Conservation (phyloP, 2,113 vertebrate genomes). For the Phyllostomus discolor region DNA sequence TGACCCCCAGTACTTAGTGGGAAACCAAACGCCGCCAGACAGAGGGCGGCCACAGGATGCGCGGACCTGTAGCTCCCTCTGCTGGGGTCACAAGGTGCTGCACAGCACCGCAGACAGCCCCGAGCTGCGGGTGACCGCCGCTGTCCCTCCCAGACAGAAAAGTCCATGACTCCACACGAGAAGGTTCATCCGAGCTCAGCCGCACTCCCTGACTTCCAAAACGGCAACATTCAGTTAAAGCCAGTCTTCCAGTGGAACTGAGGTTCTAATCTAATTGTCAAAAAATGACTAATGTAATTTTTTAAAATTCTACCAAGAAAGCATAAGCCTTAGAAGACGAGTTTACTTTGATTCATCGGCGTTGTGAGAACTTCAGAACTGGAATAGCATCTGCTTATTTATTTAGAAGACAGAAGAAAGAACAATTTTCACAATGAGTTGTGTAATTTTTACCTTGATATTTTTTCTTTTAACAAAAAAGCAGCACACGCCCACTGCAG, state of each 20-base stretch:
- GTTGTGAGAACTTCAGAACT: not conserved
- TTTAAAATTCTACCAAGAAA: not conserved
- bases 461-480: conserved; percentile 5
- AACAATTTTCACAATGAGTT: not conserved
- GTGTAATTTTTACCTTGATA: not conserved
- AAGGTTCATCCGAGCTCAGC: not conserved
- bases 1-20: not conserved
- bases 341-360: not conserved
- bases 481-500: not conserved
- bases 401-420: not conserved
- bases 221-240: not conserved
- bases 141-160: not conserved
- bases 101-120: not conserved
- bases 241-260: not conserved
- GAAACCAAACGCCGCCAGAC: not conserved
- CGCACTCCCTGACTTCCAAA: not conserved
- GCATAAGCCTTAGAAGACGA: not conserved
- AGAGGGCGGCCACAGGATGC: not conserved
- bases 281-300: not conserved
- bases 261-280: not conserved
- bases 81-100: conserved; percentile 66
- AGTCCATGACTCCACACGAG: not conserved
- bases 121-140: rapidly evolving
- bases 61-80: conserved; percentile 79
- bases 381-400: not conserved